Evolutionary conservation across 37 sponge, comb jelly and placozoan species (phyloP), one percentile per base, ranked within the genome.

Genomic region (Tethya wilhelma): DNA sequence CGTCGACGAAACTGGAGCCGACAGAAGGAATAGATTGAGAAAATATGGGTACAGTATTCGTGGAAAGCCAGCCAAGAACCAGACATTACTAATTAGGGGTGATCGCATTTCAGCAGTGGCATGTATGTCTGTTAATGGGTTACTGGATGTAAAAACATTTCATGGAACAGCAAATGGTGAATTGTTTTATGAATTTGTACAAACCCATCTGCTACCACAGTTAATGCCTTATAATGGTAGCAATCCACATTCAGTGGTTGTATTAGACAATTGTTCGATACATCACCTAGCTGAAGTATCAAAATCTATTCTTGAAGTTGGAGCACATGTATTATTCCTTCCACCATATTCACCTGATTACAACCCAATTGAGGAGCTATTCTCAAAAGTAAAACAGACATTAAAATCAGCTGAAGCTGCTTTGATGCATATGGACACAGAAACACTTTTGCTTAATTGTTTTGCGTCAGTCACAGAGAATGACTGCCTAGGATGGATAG

Each of bases 1-100:
- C 29, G n/a, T 83, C 22, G 84, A 83, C 65, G 76, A 83, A 31
- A 83, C 75, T 34, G 82, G 82, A 6, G 49, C 84, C 20, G 84
- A 84, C 41, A 26, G 53, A 28, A 20, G 85, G 28, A 56, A 82
- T 32, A 14, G n/a, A n/a, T n/a, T n/a, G n/a, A n/a, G n/a, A n/a
- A n/a, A n/a, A n/a, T n/a, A n/a, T n/a, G n/a, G n/a, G 9, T 86
- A 86, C 73, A 79, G 86, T 39, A 14, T 77, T 2, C 53, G 79
- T 20, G 55, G 73, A 42, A 77, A 62, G 40, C 72, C 73, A 58
- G 26, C 67, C 3, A 37, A 4, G 28, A 29, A 26, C 56, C 59
- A 68, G 22, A 45, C 44, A 7, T 36, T 84, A 17, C 20, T 78
- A 6, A 67, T 71, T 33, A 67, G 85, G 56, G 78, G 85, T 44